These are phyloP conservation scores for Cephus sareptanus DNA, from an alignment of 2,888 invertebrate genomes.

Conservation along the genomic window DNA sequence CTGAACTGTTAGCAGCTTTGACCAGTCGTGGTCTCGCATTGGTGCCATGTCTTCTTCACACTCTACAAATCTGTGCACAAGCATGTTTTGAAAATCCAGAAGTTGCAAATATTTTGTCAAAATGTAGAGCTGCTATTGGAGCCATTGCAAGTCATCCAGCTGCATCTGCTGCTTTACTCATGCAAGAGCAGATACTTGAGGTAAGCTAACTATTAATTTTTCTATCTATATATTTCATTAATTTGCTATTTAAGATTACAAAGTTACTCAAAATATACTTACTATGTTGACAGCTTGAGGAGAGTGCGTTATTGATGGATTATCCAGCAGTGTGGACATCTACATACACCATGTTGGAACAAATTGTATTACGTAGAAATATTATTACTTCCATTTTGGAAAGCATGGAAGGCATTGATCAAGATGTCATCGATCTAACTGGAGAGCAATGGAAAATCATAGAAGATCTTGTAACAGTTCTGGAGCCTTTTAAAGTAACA, in stretches of 20 bases:
- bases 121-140: constrained; percentile 63
- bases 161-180: constrained; percentile 53
- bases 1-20: constrained; percentile 57
- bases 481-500: constrained; percentile 68
- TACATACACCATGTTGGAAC: constrained; percentile 66
- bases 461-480: constrained; percentile 64
- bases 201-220: constrained; percentile 27
- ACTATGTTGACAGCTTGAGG: constrained; percentile 47
- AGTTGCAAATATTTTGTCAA: constrained; percentile 59
- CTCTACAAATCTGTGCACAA: constrained; percentile 64
- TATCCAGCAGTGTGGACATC: constrained; percentile 66
- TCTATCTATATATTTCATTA: constrained; percentile 12
- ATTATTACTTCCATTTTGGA: constrained; percentile 59
- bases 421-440: constrained; percentile 53
- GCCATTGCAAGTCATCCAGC: constrained; percentile 57
- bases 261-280: neutral
- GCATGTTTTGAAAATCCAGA: constrained; percentile 62
- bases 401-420: constrained; percentile 57
- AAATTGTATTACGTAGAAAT: constrained; percentile 58
- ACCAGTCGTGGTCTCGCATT: constrained; percentile 55
- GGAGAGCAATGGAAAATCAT: constrained; percentile 65
- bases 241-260: neutral
- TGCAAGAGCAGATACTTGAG: constrained; percentile 63
- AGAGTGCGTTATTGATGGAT: constrained; percentile 57
- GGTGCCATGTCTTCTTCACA: constrained; percentile 66